phyloP scores from a whole-genome alignment of 2,797 vertebrate genomes.

The Aselliscus stoliczkanus region DNA sequence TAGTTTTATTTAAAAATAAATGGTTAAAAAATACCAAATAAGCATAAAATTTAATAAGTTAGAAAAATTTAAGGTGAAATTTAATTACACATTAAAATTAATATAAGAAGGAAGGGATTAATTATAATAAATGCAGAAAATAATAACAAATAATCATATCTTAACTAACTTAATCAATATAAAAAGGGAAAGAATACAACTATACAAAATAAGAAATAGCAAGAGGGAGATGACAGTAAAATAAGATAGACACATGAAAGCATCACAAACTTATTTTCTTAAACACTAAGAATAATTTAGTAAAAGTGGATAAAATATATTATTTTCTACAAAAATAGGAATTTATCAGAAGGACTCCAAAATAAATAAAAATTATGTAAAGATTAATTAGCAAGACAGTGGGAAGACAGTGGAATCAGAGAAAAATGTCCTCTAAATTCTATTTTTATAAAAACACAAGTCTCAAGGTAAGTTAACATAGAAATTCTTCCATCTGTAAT shows the following conservation, averaged over 20 bases:
- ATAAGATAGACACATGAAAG: background rate
- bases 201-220: background rate
- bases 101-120: background rate
- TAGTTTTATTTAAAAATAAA: background rate
- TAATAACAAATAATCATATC: background rate
- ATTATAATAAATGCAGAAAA: background rate
- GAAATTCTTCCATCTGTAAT: background rate
- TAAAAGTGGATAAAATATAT: background rate
- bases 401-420: background rate
- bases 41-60: background rate
- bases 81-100: background rate
- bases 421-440: background rate
- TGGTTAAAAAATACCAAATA: background rate
- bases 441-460: background rate
- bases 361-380: background rate
- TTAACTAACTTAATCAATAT: background rate
- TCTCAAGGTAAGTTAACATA: background rate
- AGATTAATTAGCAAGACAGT: background rate
- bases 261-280: background rate
- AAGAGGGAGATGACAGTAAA: background rate
- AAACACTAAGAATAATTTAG: background rate
- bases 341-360: background rate
- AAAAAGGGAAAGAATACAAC: background rate
- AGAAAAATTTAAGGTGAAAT: background rate
- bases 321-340: background rate